These are phyloP conservation scores for Drosophila macrospina DNA, from an alignment of 2,888 invertebrate species.

Conservation along the genomic window DNA sequence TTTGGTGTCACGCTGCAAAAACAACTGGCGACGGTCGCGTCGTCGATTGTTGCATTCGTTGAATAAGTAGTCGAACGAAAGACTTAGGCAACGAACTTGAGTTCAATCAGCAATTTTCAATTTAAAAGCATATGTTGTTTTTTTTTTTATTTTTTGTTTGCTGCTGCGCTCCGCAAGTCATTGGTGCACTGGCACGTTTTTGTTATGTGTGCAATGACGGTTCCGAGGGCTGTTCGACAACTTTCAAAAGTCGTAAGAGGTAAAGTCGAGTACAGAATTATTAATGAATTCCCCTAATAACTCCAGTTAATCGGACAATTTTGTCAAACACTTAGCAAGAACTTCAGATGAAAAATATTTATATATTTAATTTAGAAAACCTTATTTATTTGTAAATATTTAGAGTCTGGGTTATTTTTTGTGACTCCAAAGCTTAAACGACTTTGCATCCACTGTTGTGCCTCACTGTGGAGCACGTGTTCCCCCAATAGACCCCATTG, in stretches of 20 bases:
- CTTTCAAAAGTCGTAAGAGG: slow-evolving; percentile 13
- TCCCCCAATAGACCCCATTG: slow-evolving; percentile 50
- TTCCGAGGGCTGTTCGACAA: slow-evolving; percentile 59
- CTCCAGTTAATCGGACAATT: not conserved
- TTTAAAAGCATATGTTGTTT: slow-evolving; percentile 70
- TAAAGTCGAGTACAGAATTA: not conserved
- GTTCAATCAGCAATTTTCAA: slow-evolving; percentile 79
- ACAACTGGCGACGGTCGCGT: slow-evolving; percentile 28
- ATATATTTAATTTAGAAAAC: too few relatives aligned
- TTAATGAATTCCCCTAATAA: not conserved
- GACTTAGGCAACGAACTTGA: slow-evolving; percentile 78
- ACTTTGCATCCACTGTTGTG: slow-evolving; percentile 3
- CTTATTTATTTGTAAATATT: not conserved
- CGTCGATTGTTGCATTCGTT: slow-evolving; percentile 49
- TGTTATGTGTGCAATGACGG: slow-evolving; percentile 47
- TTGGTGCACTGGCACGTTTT: slow-evolving; percentile 76
- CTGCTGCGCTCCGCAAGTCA: slow-evolving; percentile 63
- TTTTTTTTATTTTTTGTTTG: too few relatives aligned
- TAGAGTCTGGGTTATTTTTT: not conserved
- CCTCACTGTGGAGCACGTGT: slow-evolving; percentile 66
- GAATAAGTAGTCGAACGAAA: slow-evolving; percentile 73
- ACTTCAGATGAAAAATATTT: too few relatives aligned
- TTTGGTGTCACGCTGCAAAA: slow-evolving; percentile 77
- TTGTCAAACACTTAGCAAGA: not conserved
- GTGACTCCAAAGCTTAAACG: not conserved